These are phyloP conservation scores for Epirrita christyi DNA, from an alignment of 2,888 invertebrate genomes.

Conservation along the genomic window DNA sequence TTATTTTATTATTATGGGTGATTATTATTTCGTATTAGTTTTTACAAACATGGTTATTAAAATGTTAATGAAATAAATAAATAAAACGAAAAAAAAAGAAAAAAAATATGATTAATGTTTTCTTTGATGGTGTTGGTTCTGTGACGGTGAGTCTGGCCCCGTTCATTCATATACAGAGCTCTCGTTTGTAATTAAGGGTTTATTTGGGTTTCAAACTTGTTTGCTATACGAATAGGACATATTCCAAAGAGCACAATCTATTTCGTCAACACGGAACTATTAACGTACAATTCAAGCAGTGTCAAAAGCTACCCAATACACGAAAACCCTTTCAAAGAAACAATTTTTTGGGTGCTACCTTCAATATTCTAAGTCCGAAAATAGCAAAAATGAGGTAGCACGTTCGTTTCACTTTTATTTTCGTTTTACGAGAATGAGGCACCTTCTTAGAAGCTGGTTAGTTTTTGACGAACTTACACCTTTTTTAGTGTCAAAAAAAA, in stretches of 20 bases:
- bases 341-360: slow-evolving; percentile 4
- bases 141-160: too few relatives aligned
- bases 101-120: slow-evolving; percentile 40
- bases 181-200: too few relatives aligned
- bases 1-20: too few relatives aligned
- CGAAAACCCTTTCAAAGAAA: slow-evolving; percentile 20
- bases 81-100: too few relatives aligned
- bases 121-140: slow-evolving; percentile 21
- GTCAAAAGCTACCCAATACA: slow-evolving; percentile 6
- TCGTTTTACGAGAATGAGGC: slow-evolving; percentile 8
- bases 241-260: background rate
- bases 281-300: background rate
- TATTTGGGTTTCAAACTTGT: background rate
- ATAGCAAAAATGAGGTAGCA: slow-evolving; percentile 8
- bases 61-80: too few relatives aligned
- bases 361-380: slow-evolving; percentile 9
- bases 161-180: too few relatives aligned
- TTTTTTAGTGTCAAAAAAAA: background rate
- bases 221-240: background rate
- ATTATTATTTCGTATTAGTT: too few relatives aligned
- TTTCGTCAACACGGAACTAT: background rate
- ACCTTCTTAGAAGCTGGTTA: slow-evolving; percentile 1
- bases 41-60: too few relatives aligned
- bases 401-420: slow-evolving; percentile 9
- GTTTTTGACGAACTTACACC: background rate